Conservation (phyloP, 2,888 invertebrate species). For the Augiades crinisus region DNA sequence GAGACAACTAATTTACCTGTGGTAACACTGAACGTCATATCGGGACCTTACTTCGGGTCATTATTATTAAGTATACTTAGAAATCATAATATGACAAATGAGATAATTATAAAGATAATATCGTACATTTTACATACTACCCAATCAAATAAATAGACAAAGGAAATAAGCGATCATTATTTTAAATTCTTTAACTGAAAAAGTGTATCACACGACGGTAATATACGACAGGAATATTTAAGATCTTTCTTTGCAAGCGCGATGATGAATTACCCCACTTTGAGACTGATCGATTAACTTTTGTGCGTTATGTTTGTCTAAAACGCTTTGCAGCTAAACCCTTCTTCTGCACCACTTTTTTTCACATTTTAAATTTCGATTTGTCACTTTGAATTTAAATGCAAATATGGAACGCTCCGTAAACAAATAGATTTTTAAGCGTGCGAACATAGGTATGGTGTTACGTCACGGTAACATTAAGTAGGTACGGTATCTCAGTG, state of each 20-base stretch:
- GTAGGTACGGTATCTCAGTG: no score
- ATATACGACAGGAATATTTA: not conserved
- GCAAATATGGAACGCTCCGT: conserved; percentile 48
- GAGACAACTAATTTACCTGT: no score
- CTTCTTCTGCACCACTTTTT: conserved; percentile 49
- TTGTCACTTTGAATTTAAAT: conserved; percentile 58
- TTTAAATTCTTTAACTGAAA: no score
- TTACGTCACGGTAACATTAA: not conserved
- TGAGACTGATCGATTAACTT: conserved; percentile 65
- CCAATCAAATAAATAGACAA: no score
- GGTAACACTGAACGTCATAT: no score
- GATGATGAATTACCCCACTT: conserved; percentile 70
- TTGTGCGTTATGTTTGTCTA: conserved; percentile 34
- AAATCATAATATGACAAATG: no score
- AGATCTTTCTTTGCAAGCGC: conserved; percentile 39
- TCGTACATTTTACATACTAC: no score
- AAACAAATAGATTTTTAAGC: conserved; percentile 34
- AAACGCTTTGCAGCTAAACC: conserved; percentile 42
- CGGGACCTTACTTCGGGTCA: no score
- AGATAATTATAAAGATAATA: no score
- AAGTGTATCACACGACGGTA: not conserved
- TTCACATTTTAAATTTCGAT: conserved; percentile 66
- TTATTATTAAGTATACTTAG: no score
- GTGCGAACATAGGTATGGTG: conserved; percentile 49
- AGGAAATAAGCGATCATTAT: no score